Base-by-base conservation (phyloP, 2,797 vertebrate species). In the Danio choprae region DNA sequence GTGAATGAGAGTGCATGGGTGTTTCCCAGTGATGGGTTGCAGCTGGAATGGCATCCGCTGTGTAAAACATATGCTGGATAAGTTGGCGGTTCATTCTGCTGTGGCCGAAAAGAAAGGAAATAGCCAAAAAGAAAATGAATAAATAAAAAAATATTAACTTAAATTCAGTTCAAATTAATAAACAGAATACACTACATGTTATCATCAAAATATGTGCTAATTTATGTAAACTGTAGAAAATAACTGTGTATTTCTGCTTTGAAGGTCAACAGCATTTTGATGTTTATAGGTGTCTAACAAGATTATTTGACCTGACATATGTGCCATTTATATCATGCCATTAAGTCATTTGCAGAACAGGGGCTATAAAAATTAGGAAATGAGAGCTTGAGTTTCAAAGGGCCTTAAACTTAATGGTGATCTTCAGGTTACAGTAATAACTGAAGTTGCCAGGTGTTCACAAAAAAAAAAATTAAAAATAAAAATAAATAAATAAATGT, bases 331-430 rank as follows among this genome's bases (percentile, higher is more conserved):
- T 36, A 51, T 51, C 46, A 62, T 56, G 65, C 40, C 64, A 65
- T 72, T 81, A 81, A 71, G 38, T 44, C 41, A 70, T 70, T 77
- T 70, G 44, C 8, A 43, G n/a, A 11, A 50, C 55, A 56, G n/a
- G n/a, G n/a, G n/a, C n/a, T n/a, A n/a, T 76, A 63, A 48, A 81
- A 48, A 58, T 29, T 4, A 41, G 65, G 20, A 64, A 81, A 71
- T 60, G 48, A 59, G 18, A 20, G 9, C 36, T 3, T 53, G 10
- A 12, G 29, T 38, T 69, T 53, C 48, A 53, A 69, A 51, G 67
- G 48, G 16, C 8, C 36, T 53, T 53, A 20, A 40, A 53, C 36
- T 51, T 8, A 8, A 70, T 53, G 67, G 36, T 53, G 16, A 53
- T 40, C 48, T 44, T 53, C 6, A 51, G 16, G 9, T 69, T 69